phyloP scores from a whole-genome alignment of 1,140 invertebrate genomes.

The Wasmannia auropunctata region DNA sequence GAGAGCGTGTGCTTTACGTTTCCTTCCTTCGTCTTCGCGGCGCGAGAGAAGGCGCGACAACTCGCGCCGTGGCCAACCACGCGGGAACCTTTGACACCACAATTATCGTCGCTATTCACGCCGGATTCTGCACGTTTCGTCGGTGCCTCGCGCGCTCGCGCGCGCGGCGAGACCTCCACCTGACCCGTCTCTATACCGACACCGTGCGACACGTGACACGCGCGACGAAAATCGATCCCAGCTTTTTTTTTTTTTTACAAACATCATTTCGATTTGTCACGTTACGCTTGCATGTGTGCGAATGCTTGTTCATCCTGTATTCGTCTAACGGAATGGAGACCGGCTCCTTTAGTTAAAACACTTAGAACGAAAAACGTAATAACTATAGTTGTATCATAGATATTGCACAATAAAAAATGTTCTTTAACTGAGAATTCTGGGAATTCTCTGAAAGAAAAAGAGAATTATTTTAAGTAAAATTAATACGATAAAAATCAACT shows the following conservation, averaged over 20 bases:
- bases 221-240: conserved; percentile 45
- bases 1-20: conserved; percentile 33
- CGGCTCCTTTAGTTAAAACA: conserved; percentile 31
- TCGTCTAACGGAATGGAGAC: not conserved
- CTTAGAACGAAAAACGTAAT: not conserved
- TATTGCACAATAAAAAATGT: conserved; percentile 40
- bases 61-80: conserved; percentile 3
- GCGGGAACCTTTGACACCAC: conserved; percentile 48
- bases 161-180: not conserved
- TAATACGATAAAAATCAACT: conserved; percentile 12
- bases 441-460: not conserved
- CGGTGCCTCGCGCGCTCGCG: not conserved
- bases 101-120: conserved; percentile 53
- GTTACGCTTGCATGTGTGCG: not conserved
- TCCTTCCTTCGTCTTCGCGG: not conserved
- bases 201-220: not conserved
- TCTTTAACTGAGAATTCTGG: not conserved
- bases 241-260: not conserved
- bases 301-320: not conserved
- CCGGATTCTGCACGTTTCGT: conserved; percentile 3
- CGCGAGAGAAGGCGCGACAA: conserved; percentile 2
- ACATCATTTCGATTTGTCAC: not conserved
- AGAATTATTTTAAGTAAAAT: not conserved
- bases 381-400: not conserved
- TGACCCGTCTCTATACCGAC: not conserved